Evolutionary conservation across 2,888 invertebrate species (phyloP), one percentile per base, ranked within the genome.

Genomic region (Troides aeacus): DNA sequence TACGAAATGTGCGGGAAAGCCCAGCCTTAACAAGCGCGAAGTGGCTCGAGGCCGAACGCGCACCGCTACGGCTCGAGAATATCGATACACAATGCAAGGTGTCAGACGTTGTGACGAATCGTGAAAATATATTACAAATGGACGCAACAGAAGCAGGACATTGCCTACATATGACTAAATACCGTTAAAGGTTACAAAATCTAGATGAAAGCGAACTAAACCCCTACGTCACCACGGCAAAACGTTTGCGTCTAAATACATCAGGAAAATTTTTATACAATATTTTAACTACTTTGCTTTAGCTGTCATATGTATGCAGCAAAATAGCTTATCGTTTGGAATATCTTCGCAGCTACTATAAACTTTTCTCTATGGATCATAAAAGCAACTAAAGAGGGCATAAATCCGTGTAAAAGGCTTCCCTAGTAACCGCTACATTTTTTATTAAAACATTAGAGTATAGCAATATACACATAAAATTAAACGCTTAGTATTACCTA

Each of bases 21-120:
- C 77, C 73, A 64, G 65, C n/a, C 65, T n/a, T n/a, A 23, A 76
- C 74, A 80, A 81, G 80, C 78, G 75, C 77, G 65, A 84, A 79
- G 79, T 84, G 78, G 86, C 82, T 81, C 86, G 86, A 87, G 87
- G 87, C 82, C 87, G 77, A 72, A 68, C 71, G 73, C 74, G 72
- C 75, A 71, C 72, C 12, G 61, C 56, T 23, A 61, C 61, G 60
- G 42, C 62, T 23, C 65, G 62, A 62, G 62, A 62, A 69, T 69
- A 65, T 69, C 65, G 69, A 69, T 69, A 57, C 17, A 61, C 30
- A 58, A 69, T 69, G 67, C 65, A 62, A 65, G 42, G 66, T 58
- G 62, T 58, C 24, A 59, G 57, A 64, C 61, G 36, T 65, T 64
- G 62, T 69, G 69, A 69, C 69, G 62, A 69, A 69, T 66, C 58